Evolutionary conservation across 2,797 vertebrate species (phyloP).

Genomic region (Hozukius guyotensis): DNA sequence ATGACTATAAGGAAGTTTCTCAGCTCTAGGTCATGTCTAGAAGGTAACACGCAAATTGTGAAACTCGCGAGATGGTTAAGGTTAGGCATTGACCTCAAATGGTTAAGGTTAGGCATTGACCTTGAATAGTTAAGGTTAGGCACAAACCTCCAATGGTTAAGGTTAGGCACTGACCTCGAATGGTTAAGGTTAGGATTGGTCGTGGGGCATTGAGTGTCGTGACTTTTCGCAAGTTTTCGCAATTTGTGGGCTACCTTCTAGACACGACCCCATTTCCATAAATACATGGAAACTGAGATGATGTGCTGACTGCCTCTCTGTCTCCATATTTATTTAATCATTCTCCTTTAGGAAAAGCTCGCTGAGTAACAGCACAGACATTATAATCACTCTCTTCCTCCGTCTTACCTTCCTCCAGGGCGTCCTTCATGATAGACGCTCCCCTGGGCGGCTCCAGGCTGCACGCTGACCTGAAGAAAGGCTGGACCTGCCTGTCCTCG

Average conservation of each 20-base stretch:
- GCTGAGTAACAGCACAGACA: background rate
- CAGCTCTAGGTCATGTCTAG: background rate
- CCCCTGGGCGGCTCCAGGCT: conserved; percentile 88
- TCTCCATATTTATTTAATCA: background rate
- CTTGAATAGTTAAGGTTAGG: too few species aligned
- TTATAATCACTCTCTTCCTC: background rate
- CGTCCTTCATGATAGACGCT: conserved; percentile 90
- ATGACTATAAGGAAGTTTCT: background rate
- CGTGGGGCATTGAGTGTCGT: too few species aligned
- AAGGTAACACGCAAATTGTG: too few species aligned
- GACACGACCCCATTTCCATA: background rate
- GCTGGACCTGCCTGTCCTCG: conserved; percentile 70
- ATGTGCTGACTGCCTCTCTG: background rate
- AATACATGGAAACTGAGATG: background rate
- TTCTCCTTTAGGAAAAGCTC: background rate
- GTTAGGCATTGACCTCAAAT: too few species aligned
- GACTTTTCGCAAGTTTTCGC: too few species aligned
- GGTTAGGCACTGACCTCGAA: too few species aligned
- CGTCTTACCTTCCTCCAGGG: conserved; percentile 90
- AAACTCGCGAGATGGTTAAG: too few species aligned
- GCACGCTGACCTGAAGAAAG: conserved; percentile 89
- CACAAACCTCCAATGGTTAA: too few species aligned
- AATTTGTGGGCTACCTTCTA: too few species aligned
- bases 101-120: too few species aligned
- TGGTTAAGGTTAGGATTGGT: too few species aligned